Percentiles rank a stretch among this genome's conserved stretches.
phyloP scores from a whole-genome alignment of 2,888 invertebrate genomes.

The Dicranocentrus wangi region DNA sequence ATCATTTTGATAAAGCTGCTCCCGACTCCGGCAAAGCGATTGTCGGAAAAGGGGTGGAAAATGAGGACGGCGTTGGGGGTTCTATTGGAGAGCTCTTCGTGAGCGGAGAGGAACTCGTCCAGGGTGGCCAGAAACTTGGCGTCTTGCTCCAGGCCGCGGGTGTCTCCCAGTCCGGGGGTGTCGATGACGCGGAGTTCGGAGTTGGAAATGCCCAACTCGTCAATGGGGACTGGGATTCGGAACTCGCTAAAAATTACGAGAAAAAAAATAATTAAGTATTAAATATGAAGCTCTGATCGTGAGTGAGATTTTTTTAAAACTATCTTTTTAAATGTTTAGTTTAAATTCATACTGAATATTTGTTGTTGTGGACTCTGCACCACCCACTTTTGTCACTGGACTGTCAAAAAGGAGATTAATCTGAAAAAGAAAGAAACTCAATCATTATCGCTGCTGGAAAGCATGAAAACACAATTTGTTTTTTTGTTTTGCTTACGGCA shows the following conservation, averaged over 20 bases:
- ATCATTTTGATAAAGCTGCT: slow-evolving; percentile 62
- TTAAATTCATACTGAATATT: slow-evolving; percentile 22
- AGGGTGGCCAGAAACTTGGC: slow-evolving; percentile 60
- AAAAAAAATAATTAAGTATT: not conserved
- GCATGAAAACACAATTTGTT: too few relatives aligned
- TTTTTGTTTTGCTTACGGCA: slow-evolving; percentile 41
- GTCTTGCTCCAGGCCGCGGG: slow-evolving; percentile 54
- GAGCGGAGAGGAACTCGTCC: slow-evolving; percentile 31
- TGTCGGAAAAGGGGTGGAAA: slow-evolving; percentile 63
- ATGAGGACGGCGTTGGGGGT: slow-evolving; percentile 62
- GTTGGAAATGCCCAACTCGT: slow-evolving; percentile 56
- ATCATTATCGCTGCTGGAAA: too few relatives aligned
- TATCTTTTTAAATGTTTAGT: not conserved
- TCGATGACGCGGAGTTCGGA: slow-evolving; percentile 60
- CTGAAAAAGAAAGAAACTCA: slow-evolving; percentile 20
- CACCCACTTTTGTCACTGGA: slow-evolving; percentile 44
- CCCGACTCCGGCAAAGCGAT: slow-evolving; percentile 54
- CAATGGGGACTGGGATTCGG: slow-evolving; percentile 45
- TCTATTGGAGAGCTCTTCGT: slow-evolving; percentile 59
- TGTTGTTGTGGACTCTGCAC: slow-evolving; percentile 28
- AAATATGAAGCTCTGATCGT: not conserved
- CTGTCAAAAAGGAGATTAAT: slow-evolving; percentile 53
- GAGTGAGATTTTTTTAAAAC: not conserved
- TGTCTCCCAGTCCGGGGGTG: slow-evolving; percentile 60
- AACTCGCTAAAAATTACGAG: slow-evolving; percentile 34